Evolutionary conservation across 2,113 vertebrate genomes (phyloP).

Genomic region (Cyanoramphus novaezelandiae): DNA sequence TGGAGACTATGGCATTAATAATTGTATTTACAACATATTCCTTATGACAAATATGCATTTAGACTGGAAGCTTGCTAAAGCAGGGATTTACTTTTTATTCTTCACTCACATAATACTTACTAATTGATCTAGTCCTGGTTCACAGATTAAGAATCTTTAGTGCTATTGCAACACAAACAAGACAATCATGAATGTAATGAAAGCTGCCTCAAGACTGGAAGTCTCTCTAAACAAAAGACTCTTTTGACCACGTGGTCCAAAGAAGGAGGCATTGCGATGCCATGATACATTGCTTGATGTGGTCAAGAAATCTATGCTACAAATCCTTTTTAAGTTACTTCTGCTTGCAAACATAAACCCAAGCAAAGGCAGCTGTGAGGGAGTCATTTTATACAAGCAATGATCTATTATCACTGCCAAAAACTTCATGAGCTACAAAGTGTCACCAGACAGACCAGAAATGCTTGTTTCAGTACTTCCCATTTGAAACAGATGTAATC

Average conservation of each 20-base stretch:
- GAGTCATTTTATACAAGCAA: not conserved
- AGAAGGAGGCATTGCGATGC: not conserved
- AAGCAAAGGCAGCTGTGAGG: not conserved
- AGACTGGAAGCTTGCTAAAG: not conserved
- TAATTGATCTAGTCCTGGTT: not conserved
- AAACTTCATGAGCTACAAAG: not conserved
- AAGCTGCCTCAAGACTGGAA: not conserved
- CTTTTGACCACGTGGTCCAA: not conserved
- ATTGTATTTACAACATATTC: not conserved
- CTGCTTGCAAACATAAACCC: not conserved
- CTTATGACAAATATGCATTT: not conserved
- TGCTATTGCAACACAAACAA: not conserved
- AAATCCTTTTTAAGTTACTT: not conserved
- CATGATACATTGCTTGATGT: not conserved
- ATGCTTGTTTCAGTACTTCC: not conserved
- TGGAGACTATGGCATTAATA: not conserved
- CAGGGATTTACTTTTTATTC: not conserved
- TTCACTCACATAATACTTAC: not conserved
- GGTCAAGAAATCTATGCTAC: not conserved
- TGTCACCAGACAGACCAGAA: not conserved
- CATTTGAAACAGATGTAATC: accelerated
- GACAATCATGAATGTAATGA: not conserved
- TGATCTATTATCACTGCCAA: not conserved
- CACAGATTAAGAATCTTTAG: not conserved
- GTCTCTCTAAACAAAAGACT: not conserved